Base-by-base conservation (phyloP, 2,888 invertebrate species). In the Eremobia ochroleuca region DNA sequence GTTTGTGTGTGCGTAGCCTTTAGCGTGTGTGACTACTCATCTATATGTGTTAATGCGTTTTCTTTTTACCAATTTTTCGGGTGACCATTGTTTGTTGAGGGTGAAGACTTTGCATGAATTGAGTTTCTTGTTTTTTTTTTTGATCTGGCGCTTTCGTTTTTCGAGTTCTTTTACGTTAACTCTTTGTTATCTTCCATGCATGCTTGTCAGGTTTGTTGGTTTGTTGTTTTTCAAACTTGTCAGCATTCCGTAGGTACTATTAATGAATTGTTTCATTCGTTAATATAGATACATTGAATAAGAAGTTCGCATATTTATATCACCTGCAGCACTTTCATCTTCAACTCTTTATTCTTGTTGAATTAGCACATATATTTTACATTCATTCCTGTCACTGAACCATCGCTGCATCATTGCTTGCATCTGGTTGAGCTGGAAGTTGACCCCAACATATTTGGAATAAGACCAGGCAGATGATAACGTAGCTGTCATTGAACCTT, bases 11-110 rank as follows among this genome's bases (percentile, higher is more conserved):
- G 94, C 86, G 93, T 88, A 90, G 82, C 89, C 86, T 82, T 90
- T 86, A 83, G 88, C 92, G 92, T 95, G 95, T 95, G 94, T 94
- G 94, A 94, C 95, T 93, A 94, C 92, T 96, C 96, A 96, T 95
- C 94, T 96, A 96, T 96, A 96, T 96, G 96, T 96, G 97, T 96
- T 97, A 97, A 97, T 97, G 96, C 96, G 96, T 96, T 97, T 97
- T 97, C 96, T 97, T 97, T 97, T 97, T 97, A 97, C 96, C 96
- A 97, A 97, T 96, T 96, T 96, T 94, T 94, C 90, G 91, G 94
- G 94, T 94, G 94, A 90, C 95, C 89, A 88, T 79, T 79, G 73
- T 67, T 82, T 85, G 62, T 76, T 66, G 61, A 40, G 43, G 62
- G n/a, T 34, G 34, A 0, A 69, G 75, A 70, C 61, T 78, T 83